Percentiles rank a stretch among this genome's conserved stretches.
Evolutionary conservation across 2,888 invertebrate genomes (phyloP).

Genomic region (Myathropa florea): DNA sequence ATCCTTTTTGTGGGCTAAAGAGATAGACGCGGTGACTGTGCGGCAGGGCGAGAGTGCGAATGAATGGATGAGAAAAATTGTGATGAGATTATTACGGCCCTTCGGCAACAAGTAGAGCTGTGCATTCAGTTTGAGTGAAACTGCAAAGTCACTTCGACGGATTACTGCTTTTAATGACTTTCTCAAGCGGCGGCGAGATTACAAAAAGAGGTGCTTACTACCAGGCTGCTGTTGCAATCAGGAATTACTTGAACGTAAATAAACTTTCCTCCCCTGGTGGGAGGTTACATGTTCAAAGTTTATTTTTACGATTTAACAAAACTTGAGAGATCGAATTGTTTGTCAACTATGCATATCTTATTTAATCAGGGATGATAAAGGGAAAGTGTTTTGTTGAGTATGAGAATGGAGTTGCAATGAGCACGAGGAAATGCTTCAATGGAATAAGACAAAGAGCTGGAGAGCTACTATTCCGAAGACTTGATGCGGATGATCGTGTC

Average conservation of each 20-base stretch:
- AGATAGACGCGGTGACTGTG: background rate
- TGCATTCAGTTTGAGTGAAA: constrained; percentile 2
- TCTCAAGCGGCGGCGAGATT: constrained; percentile 1
- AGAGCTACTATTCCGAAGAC: too few relatives aligned
- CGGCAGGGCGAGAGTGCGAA: background rate
- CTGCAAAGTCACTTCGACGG: constrained; percentile 14
- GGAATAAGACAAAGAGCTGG: too few relatives aligned
- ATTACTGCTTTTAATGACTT: constrained; percentile 47
- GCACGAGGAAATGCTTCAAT: too few relatives aligned
- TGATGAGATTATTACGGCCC: constrained; percentile 49
- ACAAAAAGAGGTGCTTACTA: background rate
- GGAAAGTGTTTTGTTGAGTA: too few relatives aligned
- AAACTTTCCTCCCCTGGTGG: background rate
- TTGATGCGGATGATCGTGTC: too few relatives aligned
- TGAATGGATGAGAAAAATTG: constrained; percentile 17
- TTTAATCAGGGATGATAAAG: background rate
- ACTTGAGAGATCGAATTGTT: background rate
- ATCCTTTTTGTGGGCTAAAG: constrained; percentile 41
- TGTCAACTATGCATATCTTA: background rate
- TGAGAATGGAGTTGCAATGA: too few relatives aligned
- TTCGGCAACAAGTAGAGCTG: constrained; percentile 54
- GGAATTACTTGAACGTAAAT: background rate
- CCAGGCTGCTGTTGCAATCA: background rate
- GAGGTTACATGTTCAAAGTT: background rate
- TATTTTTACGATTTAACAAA: background rate